These are phyloP conservation scores for Ectropis crepuscularia DNA, from an alignment of 2,888 invertebrate species.

Conservation along the genomic window DNA sequence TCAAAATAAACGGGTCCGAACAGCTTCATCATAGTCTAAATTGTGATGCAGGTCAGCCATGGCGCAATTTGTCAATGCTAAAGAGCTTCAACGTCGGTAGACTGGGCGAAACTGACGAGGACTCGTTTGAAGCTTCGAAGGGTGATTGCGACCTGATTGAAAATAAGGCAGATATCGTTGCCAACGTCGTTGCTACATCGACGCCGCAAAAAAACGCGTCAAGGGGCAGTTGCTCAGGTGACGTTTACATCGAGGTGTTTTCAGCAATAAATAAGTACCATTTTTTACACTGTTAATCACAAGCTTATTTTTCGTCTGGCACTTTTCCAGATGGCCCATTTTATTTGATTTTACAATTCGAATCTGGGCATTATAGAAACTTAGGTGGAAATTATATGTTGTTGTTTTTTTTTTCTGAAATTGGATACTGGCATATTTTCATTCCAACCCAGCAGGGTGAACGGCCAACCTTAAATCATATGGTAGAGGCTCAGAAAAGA, in stretches of 20 bases:
- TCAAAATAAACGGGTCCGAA: too few species aligned
- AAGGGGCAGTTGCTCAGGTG: constrained; percentile 44
- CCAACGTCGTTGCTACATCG: constrained; percentile 64
- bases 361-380: too few species aligned
- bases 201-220: constrained; percentile 68
- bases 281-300: background rate
- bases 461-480: too few species aligned
- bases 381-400: too few species aligned
- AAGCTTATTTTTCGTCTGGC: too few species aligned
- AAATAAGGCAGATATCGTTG: constrained; percentile 51
- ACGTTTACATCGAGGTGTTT: constrained; percentile 18
- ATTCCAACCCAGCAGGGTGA: too few species aligned
- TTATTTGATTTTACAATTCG: too few species aligned
- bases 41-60: constrained; percentile 56
- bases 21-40: constrained; percentile 10
- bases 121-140: constrained; percentile 51
- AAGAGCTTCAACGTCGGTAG: constrained; percentile 51
- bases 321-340: too few species aligned
- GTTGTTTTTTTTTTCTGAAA: too few species aligned
- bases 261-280: background rate
- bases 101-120: constrained; percentile 46
- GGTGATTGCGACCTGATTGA: constrained; percentile 52
- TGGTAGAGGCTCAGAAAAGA: too few species aligned
- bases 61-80: constrained; percentile 58
- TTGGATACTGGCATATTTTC: too few species aligned